Base-by-base conservation (phyloP, 1,140 invertebrate genomes). In the Drosophila willistoni region DNA sequence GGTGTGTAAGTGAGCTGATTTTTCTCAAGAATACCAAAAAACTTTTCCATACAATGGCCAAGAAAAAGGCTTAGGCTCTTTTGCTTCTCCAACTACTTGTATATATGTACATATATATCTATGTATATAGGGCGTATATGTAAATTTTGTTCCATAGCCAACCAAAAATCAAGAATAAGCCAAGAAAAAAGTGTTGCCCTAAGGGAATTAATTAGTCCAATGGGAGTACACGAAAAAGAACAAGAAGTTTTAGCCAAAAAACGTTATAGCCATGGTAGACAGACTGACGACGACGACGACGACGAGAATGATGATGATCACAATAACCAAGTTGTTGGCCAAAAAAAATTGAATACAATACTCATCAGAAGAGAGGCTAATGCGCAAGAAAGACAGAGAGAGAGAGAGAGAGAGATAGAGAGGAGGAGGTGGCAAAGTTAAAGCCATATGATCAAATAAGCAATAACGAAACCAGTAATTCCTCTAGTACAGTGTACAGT, bases 281-380 rank as follows among this genome's bases (percentile, higher is more conserved):
- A 84, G 60, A 44, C 68, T 71, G 84, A 84, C 84, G 84, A 81
- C 84, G 78, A 84, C 84, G 84, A 81, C 84, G 78, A 57, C 44
- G 44, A 17, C 10, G 7, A 22, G 47, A 47, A 39, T 57, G 25
- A 75, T 47, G 64, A 68, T 68, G 57, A 68, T 25, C 44, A 68
- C 47, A 17, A 60, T 42, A 55, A 62, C 56, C 44, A 83, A 89
- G 79, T 83, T 79, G 83, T 87, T 86, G 80, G 83, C 12, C 36
- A 13, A 10, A 83, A 84, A 84, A 79, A 84, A 89, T 81, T 89
- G 84, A 89, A 89, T 81, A 89, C 84, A 89, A 89, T 89, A 79
- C 64, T n/a, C 12, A 12, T 9, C 13, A 19, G 9, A 39, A n/a
- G 42, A 54, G 51, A 2, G 17, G 34, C 0, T 1, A 19, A 1